Evolutionary conservation across 1,140 invertebrate genomes (phyloP).

Genomic region (Nomia melanderi): DNA sequence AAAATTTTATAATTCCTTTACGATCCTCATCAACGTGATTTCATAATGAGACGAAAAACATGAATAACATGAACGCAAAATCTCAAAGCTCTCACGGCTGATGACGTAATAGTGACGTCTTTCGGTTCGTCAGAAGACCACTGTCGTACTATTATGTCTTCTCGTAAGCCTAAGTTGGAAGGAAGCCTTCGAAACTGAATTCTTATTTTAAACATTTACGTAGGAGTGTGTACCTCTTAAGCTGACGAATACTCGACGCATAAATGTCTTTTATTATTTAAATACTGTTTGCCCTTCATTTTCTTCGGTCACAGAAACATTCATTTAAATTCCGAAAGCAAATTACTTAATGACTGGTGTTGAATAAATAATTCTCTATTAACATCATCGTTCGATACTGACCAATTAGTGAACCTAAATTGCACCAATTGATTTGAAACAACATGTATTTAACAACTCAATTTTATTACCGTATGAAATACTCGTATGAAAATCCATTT

Average conservation of each 20-base stretch:
- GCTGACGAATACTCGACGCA: neutral
- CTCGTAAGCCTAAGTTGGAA: neutral
- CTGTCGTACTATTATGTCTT: conserved; percentile 11
- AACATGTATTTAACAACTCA: too few species aligned
- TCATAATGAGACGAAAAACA: neutral
- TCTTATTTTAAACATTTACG: neutral
- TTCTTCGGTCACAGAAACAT: too few species aligned
- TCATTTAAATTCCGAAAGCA: too few species aligned
- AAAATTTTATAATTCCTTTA: neutral
- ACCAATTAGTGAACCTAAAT: too few species aligned
- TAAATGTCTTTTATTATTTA: neutral
- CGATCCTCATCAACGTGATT: neutral
- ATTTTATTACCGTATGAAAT: too few species aligned
- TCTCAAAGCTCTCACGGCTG: neutral
- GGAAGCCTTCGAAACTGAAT: neutral
- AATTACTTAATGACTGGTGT: too few species aligned
- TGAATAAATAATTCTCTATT: too few species aligned
- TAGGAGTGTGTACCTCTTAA: too few species aligned
- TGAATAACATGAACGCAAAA: neutral
- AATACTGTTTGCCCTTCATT: too few species aligned
- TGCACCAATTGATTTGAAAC: too few species aligned
- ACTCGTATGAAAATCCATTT: too few species aligned
- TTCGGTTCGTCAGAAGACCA: neutral
- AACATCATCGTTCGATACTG: too few species aligned
- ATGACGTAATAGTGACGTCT: neutral